Evolutionary conservation across 2,888 invertebrate genomes (phyloP), one percentile per base, ranked within the genome.

Genomic region (Lamellibrachia satsuma): DNA sequence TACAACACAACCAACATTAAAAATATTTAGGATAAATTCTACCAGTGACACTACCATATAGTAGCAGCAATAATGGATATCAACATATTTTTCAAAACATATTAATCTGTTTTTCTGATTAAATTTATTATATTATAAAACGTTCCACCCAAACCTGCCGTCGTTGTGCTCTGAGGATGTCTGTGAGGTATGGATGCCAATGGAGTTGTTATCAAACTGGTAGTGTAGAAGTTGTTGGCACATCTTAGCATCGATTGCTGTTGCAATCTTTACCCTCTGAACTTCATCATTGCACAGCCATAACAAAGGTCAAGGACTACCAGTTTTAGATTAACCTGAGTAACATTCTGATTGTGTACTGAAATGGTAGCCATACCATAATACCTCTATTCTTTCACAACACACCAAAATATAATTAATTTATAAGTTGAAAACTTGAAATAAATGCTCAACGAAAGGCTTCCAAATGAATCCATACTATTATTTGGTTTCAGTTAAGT

Each of bases 271-370:
- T 7, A 94, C 94, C 52, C 94, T 94, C 27, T 95, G 92, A 91
- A 94, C 94, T 92, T 95, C 95, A 90, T 95, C 95, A 90, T 94
- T 94, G 93, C 95, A 94, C 92, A 96, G 92, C 91, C 95, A 95
- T 96, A 93, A 75, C 52, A 92, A 75, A 15, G 75, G 75, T 75
- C 75, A 75, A 75, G 75, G 75, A 22, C 6, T 3, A 22, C 75
- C 75, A 75, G 22, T 75, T 75, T 22, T n/a, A 75, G 75, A 22
- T 22, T 1, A 22, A 22, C n/a, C 75, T 4, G 6, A 75, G 0
- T 39, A 39, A 39, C 39, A 39, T 39, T 39, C 39, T 39, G 39
- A 39, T 39, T 39, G 39, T 39, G 39, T 39, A 90, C 39, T 39
- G 39, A 39, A 39, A 39, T 39, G 39, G 39, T 39, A 39, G 39